These are phyloP conservation scores for Hermaeophaga mercurialis DNA, from an alignment of 2,888 invertebrate species.

Conservation along the genomic window DNA sequence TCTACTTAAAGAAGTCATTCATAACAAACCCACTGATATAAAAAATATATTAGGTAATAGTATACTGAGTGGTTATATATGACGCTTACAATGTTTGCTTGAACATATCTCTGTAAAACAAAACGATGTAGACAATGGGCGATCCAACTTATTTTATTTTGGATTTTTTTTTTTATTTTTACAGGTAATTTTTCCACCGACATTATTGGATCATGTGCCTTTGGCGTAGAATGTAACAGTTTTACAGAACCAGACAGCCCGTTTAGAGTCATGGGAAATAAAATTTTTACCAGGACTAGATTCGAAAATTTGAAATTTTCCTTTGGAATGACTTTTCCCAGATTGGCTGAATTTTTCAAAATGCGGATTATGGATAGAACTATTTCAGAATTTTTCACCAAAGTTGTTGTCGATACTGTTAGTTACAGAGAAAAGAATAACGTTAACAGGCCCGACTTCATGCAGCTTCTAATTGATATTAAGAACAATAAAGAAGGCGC, in stretches of 20 bases:
- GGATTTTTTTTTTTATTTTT: too few species aligned
- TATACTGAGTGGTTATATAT: too few species aligned
- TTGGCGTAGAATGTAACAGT: constrained; percentile 64
- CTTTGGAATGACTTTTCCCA: constrained; percentile 30
- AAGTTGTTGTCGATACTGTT: constrained; percentile 55
- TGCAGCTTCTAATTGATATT: constrained; percentile 57
- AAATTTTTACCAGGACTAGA: constrained; percentile 14
- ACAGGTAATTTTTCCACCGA: constrained; percentile 35
- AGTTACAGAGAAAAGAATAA: constrained; percentile 56
- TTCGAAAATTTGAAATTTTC: constrained; percentile 11
- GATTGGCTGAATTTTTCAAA: constrained; percentile 32
- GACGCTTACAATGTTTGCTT: too few species aligned
- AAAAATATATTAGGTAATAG: constrained; percentile 30
- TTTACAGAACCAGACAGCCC: constrained; percentile 59
- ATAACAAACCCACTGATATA: constrained; percentile 26
- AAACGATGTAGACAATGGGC: too few species aligned
- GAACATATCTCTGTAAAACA: too few species aligned
- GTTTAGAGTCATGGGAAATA: constrained; percentile 49
- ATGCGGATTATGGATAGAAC: constrained; percentile 28
- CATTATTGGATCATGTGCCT: constrained; percentile 58
- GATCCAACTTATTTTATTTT: too few species aligned
- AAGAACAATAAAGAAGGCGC: constrained; percentile 25
- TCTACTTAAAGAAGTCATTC: constrained; percentile 9
- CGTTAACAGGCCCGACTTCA: constrained; percentile 59
- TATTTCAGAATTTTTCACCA: constrained; percentile 56